Evolutionary conservation across 1,140 invertebrate genomes (phyloP).

Genomic region (Formica selysi): DNA sequence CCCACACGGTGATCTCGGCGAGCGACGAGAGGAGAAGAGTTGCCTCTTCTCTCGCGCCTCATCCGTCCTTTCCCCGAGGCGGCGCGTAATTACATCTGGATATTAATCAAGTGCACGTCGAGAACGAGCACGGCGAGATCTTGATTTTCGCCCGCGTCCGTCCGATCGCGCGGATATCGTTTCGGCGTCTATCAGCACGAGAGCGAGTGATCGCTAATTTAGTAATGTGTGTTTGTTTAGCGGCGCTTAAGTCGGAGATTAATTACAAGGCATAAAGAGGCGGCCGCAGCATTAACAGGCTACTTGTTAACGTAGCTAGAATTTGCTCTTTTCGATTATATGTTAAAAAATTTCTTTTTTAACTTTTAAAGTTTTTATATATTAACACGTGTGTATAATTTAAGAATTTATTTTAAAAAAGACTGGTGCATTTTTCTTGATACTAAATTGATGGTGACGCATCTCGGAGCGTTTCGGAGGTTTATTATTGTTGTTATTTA

Average conservation of each 20-base stretch:
- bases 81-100: constrained; percentile 73
- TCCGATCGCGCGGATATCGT: neutral
- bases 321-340: neutral
- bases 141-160: constrained; percentile 69
- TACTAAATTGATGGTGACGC: too few relatives aligned
- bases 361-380: neutral
- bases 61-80: constrained; percentile 57
- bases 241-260: neutral
- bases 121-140: constrained; percentile 70
- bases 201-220: constrained; percentile 10
- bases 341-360: neutral
- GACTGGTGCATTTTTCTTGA: too few relatives aligned
- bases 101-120: constrained; percentile 72
- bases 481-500: neutral
- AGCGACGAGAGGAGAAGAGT: constrained; percentile 15
- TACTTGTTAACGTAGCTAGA: neutral
- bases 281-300: neutral
- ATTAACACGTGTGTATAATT: neutral
- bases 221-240: constrained; percentile 4
- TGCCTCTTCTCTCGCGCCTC: constrained; percentile 49
- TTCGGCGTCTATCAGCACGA: constrained; percentile 4
- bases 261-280: neutral
- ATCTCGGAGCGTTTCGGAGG: neutral
- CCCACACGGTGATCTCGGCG: constrained; percentile 12
- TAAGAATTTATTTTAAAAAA: neutral